Percentiles rank a stretch among this genome's conserved stretches.
These are phyloP conservation scores for Amniataba percoides DNA, from an alignment of 2,797 vertebrate genomes.

Conservation along the genomic window DNA sequence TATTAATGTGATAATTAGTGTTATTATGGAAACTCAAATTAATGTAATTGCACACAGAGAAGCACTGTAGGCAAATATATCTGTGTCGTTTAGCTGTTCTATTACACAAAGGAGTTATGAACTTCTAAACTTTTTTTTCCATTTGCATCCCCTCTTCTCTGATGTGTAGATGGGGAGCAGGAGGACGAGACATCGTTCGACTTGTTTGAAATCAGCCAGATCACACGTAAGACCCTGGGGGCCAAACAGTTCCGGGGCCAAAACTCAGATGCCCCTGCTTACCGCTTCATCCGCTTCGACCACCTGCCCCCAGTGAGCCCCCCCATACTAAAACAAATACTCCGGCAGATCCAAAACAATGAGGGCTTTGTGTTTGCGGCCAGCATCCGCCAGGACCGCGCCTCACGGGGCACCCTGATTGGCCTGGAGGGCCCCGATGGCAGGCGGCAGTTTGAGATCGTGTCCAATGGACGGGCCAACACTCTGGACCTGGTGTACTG, in stretches of 20 bases:
- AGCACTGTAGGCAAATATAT: no score
- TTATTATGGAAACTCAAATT: background rate
- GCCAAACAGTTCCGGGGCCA: conserved; percentile 95
- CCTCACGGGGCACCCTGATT: conserved; percentile 93
- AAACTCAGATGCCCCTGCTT: conserved; percentile 87
- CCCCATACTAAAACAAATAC: conserved; percentile 87
- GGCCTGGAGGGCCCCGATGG: conserved; percentile 89
- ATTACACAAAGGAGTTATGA: background rate
- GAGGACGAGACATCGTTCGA: conserved; percentile 92
- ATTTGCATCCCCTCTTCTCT: conserved; percentile 20
- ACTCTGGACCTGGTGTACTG: conserved; percentile 96
- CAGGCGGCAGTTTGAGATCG: conserved; percentile 93
- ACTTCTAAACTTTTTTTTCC: background rate
- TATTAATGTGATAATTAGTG: background rate
- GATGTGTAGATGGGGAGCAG: conserved; percentile 86
- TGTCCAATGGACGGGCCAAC: conserved; percentile 95
- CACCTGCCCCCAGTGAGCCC: conserved; percentile 91
- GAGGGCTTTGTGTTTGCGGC: conserved; percentile 96
- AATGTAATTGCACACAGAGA: no score
- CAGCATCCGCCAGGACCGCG: conserved; percentile 93
- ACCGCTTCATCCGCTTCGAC: conserved; percentile 96
- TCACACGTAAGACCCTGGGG: conserved; percentile 93
- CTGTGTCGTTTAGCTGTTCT: background rate
- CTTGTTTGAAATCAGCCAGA: conserved; percentile 93
- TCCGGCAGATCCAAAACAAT: conserved; percentile 87